These are phyloP conservation scores for Clivina fossor DNA, from an alignment of 2,888 invertebrate genomes.

Conservation along the genomic window DNA sequence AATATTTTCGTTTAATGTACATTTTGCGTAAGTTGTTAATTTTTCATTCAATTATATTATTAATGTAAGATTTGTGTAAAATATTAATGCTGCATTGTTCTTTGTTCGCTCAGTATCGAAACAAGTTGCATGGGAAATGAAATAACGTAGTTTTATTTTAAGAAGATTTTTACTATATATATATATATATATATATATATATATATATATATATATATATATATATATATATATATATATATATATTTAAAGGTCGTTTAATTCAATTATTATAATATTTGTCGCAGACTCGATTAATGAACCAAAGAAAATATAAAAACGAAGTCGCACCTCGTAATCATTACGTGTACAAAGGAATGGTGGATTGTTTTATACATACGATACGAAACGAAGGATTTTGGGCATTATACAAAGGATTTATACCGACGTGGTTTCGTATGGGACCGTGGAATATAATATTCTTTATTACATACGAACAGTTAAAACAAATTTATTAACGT, in stretches of 20 bases:
- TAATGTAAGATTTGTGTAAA: no score
- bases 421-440: slow-evolving; percentile 94
- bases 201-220: slow-evolving; percentile 2
- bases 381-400: slow-evolving; percentile 82
- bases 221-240: not conserved
- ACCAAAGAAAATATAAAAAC: slow-evolving; percentile 69
- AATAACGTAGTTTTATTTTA: no score
- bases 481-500: slow-evolving; percentile 69
- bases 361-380: slow-evolving; percentile 71
- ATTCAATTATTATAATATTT: slow-evolving; percentile 24
- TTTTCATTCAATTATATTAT: no score
- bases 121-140: no score
- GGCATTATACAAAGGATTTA: slow-evolving; percentile 92
- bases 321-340: slow-evolving; percentile 55
- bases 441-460: slow-evolving; percentile 98
- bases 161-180: slow-evolving; percentile 3
- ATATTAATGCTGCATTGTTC: no score
- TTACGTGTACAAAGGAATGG: slow-evolving; percentile 76
- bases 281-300: slow-evolving; percentile 90
- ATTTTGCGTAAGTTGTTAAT: no score
- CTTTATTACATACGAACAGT: slow-evolving; percentile 90
- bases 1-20: no score
- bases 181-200: slow-evolving; percentile 1
- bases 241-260: not conserved
- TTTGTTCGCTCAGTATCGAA: no score